Evolutionary conservation across 2,797 vertebrate species (phyloP), one percentile per base, ranked within the genome.

Genomic region (Sebastiscus tertius): DNA sequence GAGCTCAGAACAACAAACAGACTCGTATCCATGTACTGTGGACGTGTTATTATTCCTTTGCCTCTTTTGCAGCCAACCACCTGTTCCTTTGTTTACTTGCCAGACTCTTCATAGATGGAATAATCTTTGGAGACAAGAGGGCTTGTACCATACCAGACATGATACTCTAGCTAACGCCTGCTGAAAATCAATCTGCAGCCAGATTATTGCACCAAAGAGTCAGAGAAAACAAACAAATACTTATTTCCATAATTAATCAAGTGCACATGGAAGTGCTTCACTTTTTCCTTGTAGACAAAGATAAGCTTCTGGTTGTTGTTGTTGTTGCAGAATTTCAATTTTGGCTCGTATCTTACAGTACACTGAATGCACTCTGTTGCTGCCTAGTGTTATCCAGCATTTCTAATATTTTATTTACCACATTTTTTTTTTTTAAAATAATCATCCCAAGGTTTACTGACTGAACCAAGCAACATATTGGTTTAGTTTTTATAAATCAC

Each of bases 51-150:
- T 91, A 90, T 89, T 89, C 76, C 87, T 87, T 80, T 85, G 82
- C 73, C 86, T 92, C 84, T 82, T 86, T 76, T 71, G 77, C 80
- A 87, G 87, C 89, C 91, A 91, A 90, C 90, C 93, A 94, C 93
- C 93, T 91, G 89, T 82, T 93, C 87, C 77, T 90, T 91, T 94
- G 93, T 95, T 93, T 86, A 75, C 73, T 84, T 88, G 90, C 93
- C 94, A 94, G 89, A 86, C 69, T 92, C 84, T 79, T 92, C 87
- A 84, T 91, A 79, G 92, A 93, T 87, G 88, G 86, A 91, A 88
- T 91, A 91, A 92, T 94, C 91, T 93, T 89, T 62, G 58, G 81
- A 89, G 89, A 89, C 54, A 75, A 87, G 80, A 75, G 78, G 77
- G 83, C 86, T 90, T 87, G 79, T 88, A 79, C 81, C 79, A 75